phyloP scores from a whole-genome alignment of 2,113 vertebrate genomes.

The Apaloderma vittatum region DNA sequence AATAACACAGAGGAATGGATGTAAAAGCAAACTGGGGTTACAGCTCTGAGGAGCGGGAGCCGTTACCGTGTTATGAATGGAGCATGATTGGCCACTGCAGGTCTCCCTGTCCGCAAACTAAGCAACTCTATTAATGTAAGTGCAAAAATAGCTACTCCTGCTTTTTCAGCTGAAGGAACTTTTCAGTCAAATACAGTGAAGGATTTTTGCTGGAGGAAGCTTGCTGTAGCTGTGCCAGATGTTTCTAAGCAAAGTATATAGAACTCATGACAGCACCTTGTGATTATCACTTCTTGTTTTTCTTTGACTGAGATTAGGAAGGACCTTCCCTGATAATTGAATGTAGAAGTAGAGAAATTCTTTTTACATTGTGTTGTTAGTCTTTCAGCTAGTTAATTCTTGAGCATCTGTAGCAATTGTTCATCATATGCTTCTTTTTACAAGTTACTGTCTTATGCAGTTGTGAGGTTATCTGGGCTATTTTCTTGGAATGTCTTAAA shows the following conservation, averaged over 20 bases:
- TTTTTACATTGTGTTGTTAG: not conserved
- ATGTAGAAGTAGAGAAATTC: not conserved
- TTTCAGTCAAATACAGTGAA: not conserved
- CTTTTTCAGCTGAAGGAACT: conserved; percentile 2
- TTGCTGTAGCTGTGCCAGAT: not conserved
- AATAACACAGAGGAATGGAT: not conserved
- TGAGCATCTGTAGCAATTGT: not conserved
- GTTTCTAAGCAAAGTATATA: not conserved
- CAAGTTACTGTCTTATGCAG: not conserved
- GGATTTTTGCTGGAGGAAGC: not conserved
- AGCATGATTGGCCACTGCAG: not conserved
- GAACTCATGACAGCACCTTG: not conserved
- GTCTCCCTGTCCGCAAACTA: not conserved
- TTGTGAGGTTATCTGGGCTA: not conserved
- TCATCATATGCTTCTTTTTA: not conserved
- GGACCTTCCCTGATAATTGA: not conserved
- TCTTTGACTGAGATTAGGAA: not conserved
- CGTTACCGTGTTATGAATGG: fast-evolving
- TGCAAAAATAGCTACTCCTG: not conserved
- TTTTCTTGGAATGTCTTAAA: not conserved
- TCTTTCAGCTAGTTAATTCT: conserved; percentile 6
- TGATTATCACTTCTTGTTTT: not conserved
- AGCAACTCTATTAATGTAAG: not conserved
- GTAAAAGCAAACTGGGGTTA: not conserved
- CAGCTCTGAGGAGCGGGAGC: fast-evolving